Conservation (phyloP, 23 tunicate genomes). For the Ascidia mentula region DNA sequence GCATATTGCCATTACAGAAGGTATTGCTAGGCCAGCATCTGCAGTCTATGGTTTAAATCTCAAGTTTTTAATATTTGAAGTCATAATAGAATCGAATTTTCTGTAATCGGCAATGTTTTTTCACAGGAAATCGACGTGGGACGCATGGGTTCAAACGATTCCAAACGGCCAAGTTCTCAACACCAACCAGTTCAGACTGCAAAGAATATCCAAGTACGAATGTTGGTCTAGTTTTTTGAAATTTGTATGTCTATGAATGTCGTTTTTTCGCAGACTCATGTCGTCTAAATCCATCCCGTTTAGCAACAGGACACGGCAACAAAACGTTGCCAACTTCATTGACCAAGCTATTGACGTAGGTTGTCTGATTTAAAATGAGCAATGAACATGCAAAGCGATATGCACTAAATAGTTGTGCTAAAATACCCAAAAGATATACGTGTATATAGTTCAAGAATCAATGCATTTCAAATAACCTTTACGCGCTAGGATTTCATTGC, state of each 20-base stretch:
- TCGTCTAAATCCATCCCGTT: conserved; percentile 36
- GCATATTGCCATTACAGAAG: too few species aligned
- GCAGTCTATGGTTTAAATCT: too few species aligned
- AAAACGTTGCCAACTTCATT: conserved; percentile 31
- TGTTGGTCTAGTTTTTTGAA: not conserved
- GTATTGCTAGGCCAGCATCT: too few species aligned
- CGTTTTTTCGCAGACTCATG: conserved; percentile 26
- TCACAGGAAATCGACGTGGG: conserved; percentile 60
- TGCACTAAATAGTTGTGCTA: too few species aligned
- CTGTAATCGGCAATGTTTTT: not conserved
- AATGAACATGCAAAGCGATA: too few species aligned
- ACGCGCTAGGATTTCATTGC: too few species aligned
- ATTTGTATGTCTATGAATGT: not conserved
- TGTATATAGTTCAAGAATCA: too few species aligned
- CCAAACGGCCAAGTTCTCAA: conserved; percentile 38
- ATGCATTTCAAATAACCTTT: too few species aligned
- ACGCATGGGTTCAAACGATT: conserved; percentile 69
- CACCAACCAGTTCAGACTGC: conserved; percentile 30
- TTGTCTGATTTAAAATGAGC: not conserved
- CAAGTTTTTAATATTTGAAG: not conserved
- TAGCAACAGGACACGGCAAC: conserved; percentile 7
- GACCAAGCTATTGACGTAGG: conserved; percentile 56
- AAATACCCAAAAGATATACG: too few species aligned
- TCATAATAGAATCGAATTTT: too few species aligned
- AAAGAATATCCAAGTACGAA: conserved; percentile 43